Evolutionary conservation across 2,888 invertebrate genomes (phyloP).

Genomic region (Eretmocerus hayati): DNA sequence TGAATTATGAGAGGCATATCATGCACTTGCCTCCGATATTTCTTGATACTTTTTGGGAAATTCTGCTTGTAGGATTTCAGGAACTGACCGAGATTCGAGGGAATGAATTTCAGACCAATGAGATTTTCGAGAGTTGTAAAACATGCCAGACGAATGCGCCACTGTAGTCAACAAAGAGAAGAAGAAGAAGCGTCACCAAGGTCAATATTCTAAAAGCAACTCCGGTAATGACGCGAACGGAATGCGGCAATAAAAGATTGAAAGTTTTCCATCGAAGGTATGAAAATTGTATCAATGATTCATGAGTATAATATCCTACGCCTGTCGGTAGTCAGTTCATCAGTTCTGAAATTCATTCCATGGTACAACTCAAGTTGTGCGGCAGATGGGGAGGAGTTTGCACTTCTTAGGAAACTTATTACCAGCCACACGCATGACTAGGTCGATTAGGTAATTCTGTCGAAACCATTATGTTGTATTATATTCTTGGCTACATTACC

Average conservation of each 20-base stretch:
- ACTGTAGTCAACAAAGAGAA: too few relatives aligned
- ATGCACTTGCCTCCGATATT: not conserved
- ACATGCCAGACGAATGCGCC: not conserved
- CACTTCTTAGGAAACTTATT: too few relatives aligned
- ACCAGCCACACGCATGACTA: constrained; percentile 2
- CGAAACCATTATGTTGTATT: not conserved
- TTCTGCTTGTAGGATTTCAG: too few relatives aligned
- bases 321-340: not conserved
- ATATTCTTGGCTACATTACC: not conserved
- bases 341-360: not conserved
- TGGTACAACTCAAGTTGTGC: too few relatives aligned
- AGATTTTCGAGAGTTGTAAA: too few relatives aligned
- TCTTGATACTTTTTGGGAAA: too few relatives aligned
- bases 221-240: too few relatives aligned
- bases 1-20: constrained; percentile 4
- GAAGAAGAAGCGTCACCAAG: too few relatives aligned
- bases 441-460: constrained; percentile 1
- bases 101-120: too few relatives aligned
- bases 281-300: constrained; percentile 11
- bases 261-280: too few relatives aligned
- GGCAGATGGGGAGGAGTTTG: not conserved
- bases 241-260: too few relatives aligned
- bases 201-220: not conserved
- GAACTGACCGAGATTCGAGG: too few relatives aligned
- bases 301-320: not conserved